Conservation (phyloP, 2,113 vertebrate genomes). For the Emydocephalus ijimae region DNA sequence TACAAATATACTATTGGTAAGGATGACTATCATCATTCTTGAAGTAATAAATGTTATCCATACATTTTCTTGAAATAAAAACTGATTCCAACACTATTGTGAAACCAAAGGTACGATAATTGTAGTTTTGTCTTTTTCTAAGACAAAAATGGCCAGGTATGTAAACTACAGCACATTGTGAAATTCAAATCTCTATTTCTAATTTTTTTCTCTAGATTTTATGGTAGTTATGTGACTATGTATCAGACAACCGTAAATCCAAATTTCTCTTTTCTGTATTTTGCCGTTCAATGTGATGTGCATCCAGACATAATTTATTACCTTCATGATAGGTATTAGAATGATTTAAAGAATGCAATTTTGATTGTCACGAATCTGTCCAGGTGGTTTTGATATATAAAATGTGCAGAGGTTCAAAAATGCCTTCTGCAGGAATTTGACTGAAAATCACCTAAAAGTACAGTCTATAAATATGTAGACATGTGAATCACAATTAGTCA, state of each 20-base stretch:
- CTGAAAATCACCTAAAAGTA: constrained; percentile 30
- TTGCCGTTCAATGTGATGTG: background rate
- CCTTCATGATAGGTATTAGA: constrained; percentile 43
- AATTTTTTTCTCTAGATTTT: constrained; percentile 16
- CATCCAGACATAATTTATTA: constrained; percentile 38
- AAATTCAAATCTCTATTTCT: background rate
- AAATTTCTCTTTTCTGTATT: constrained; percentile 24
- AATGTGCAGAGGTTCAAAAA: constrained; percentile 42
- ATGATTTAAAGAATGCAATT: constrained; percentile 53
- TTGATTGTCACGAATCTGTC: constrained; percentile 49
- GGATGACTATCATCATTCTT: background rate
- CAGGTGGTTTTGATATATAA: constrained; percentile 60
- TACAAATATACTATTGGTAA: background rate
- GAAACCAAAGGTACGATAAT: constrained; percentile 2
- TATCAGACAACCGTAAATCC: background rate
- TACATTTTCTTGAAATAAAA: background rate
- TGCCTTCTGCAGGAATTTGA: constrained; percentile 45
- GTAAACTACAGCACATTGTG: constrained; percentile 16
- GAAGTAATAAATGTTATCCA: background rate
- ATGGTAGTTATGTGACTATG: constrained; percentile 18
- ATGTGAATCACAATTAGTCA: constrained; percentile 14
- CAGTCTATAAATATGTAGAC: constrained; percentile 12
- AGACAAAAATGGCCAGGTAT: background rate
- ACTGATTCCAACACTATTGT: background rate
- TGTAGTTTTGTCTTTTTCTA: constrained; percentile 22